Percentiles rank a stretch among this genome's conserved stretches.
These are phyloP conservation scores for Iguana delicatissima DNA, from an alignment of 2,797 vertebrate genomes.

Conservation along the genomic window DNA sequence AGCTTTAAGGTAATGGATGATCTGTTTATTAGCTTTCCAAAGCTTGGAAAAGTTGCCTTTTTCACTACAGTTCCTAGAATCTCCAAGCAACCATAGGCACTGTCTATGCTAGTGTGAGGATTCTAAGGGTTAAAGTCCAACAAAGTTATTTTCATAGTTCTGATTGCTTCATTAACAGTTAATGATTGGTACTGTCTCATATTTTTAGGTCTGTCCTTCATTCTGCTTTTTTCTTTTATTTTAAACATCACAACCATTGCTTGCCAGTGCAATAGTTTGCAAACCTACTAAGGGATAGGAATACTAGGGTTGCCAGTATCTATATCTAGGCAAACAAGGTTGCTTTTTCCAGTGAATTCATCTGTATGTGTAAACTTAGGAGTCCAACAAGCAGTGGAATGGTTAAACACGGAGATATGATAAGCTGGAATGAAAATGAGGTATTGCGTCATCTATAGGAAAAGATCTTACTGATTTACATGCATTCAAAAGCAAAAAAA, in stretches of 20 bases:
- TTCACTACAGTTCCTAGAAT: too few species aligned
- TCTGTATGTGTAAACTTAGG: neutral
- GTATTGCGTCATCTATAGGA: neutral
- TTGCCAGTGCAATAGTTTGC: neutral
- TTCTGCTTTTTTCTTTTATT: neutral
- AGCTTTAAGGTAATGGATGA: too few species aligned
- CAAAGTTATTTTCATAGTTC: too few species aligned
- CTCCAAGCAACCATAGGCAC: too few species aligned
- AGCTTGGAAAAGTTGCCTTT: too few species aligned
- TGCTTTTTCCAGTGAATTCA: neutral
- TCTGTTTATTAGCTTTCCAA: too few species aligned
- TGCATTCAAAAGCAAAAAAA: neutral
- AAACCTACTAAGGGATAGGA: neutral
- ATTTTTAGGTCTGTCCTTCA: neutral
- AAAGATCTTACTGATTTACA: neutral
- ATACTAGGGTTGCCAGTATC: neutral
- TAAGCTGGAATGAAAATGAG: neutral
- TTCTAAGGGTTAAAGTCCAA: too few species aligned
- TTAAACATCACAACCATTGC: neutral
- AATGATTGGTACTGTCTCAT: too few species aligned
- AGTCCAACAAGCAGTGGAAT: slow-evolving; percentile 24
- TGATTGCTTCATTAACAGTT: neutral
- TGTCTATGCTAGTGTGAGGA: too few species aligned
- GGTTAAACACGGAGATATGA: neutral
- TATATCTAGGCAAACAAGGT: neutral